Evolutionary conservation across 1,140 invertebrate genomes (phyloP).

Genomic region (Lordiphosa clarofinis): DNA sequence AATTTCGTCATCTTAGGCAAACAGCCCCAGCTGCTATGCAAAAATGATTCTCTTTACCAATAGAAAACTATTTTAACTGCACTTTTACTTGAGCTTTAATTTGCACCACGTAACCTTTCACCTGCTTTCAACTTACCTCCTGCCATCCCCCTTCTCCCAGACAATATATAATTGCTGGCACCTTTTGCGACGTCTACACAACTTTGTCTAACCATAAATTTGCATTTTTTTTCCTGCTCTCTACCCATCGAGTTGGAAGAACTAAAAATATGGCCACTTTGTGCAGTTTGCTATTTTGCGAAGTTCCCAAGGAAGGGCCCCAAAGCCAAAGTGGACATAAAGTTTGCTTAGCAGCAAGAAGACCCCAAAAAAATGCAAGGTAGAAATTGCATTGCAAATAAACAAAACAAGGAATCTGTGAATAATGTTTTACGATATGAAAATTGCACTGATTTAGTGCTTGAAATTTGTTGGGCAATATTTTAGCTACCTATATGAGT

Average conservation of each 20-base stretch:
- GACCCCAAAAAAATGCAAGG: not conserved
- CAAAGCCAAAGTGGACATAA: slow-evolving; percentile 36
- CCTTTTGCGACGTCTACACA: slow-evolving; percentile 56
- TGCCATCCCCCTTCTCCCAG: not conserved
- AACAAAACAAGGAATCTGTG: slow-evolving; percentile 55
- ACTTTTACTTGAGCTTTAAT: slow-evolving; percentile 38
- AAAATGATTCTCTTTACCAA: too few species aligned
- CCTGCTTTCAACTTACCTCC: slow-evolving; percentile 1
- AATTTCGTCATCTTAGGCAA: too few species aligned
- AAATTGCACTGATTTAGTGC: slow-evolving; percentile 68
- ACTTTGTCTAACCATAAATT: slow-evolving; percentile 67
- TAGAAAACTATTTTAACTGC: slow-evolving; percentile 2
- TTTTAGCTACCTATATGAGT: slow-evolving; percentile 25
- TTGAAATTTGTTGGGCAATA: slow-evolving; percentile 49
- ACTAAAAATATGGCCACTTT: slow-evolving; percentile 56
- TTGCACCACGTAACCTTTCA: slow-evolving; percentile 23
- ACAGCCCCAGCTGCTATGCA: too few species aligned
- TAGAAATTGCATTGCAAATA: slow-evolving; percentile 53
- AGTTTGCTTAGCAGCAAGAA: slow-evolving; percentile 41
- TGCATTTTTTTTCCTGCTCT: slow-evolving; percentile 47
- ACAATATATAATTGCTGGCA: slow-evolving; percentile 59
- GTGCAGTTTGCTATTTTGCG: slow-evolving; percentile 17
- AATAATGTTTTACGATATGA: slow-evolving; percentile 67
- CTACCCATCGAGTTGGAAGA: slow-evolving; percentile 23
- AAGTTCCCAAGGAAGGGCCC: too few species aligned